Evolutionary conservation across 2,113 vertebrate genomes (phyloP).

Genomic region (Psittacula cyanocephala): DNA sequence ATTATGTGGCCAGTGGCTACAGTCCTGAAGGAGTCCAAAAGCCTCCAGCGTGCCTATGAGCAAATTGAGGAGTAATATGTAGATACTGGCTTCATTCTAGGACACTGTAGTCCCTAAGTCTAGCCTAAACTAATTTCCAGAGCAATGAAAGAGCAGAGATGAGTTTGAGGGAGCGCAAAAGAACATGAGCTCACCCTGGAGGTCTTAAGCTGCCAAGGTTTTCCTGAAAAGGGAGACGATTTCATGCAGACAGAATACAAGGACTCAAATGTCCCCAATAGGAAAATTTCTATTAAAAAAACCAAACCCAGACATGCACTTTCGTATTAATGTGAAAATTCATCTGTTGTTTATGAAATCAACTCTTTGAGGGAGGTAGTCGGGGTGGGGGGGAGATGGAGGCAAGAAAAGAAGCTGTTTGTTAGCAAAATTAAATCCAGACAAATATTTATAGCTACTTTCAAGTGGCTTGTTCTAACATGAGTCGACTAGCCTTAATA

Average conservation of each 20-base stretch:
- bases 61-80: constrained; percentile 29
- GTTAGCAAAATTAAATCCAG: constrained; percentile 69
- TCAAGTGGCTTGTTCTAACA: constrained; percentile 69
- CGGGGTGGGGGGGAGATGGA: neutral
- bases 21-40: constrained; percentile 9
- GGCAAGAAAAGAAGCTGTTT: constrained; percentile 50
- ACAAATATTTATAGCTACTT: constrained; percentile 75
- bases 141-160: constrained; percentile 18
- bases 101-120: constrained; percentile 49
- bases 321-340: constrained; percentile 77
- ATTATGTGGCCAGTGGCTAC: constrained; percentile 9
- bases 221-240: constrained; percentile 70
- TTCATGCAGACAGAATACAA: constrained; percentile 66
- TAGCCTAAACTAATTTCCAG: constrained; percentile 40
- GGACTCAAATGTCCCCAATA: constrained; percentile 72
- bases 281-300: constrained; percentile 78
- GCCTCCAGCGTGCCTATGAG: neutral
- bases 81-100: constrained; percentile 35
- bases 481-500: constrained; percentile 64
- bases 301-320: constrained; percentile 69
- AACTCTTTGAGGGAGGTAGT: constrained; percentile 31
- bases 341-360: constrained; percentile 77
- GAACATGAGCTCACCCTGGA: constrained; percentile 60
- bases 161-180: constrained; percentile 28
- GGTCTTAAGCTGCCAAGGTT: constrained; percentile 63